Conservation (phyloP, 2,113 vertebrate genomes). For the Pangasianodon gigas region DNA sequence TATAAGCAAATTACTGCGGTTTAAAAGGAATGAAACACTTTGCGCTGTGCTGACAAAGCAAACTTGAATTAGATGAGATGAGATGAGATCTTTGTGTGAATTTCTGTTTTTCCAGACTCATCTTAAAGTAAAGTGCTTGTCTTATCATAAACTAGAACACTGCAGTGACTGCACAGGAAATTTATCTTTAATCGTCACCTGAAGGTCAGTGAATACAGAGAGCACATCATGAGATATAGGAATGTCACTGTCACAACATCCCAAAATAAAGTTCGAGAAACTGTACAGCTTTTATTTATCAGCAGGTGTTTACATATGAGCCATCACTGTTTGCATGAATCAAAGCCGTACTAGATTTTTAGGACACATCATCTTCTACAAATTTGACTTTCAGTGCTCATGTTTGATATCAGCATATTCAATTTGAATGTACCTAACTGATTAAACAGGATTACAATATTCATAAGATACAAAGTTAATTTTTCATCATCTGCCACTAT, state of each 20-base stretch:
- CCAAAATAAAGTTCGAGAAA: neutral
- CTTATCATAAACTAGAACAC: constrained; percentile 2
- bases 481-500: neutral
- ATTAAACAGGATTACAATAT: neutral
- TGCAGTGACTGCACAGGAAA: neutral
- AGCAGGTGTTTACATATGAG: neutral
- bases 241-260: neutral
- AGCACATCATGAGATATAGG: neutral
- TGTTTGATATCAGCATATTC: neutral
- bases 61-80: neutral
- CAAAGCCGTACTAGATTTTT: neutral
- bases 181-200: neutral
- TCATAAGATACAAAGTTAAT: neutral
- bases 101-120: neutral
- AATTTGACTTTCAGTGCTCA: neutral
- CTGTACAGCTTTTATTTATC: neutral
- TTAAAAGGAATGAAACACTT: neutral
- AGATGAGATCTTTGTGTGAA: neutral
- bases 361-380: neutral
- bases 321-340: neutral
- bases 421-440: neutral
- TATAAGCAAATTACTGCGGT: neutral
- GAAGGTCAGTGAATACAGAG: neutral
- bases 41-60: neutral
- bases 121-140: neutral